Evolutionary conservation across 2,888 invertebrate genomes (phyloP), one percentile per base, ranked within the genome.

Genomic region (Metalampra italica): DNA sequence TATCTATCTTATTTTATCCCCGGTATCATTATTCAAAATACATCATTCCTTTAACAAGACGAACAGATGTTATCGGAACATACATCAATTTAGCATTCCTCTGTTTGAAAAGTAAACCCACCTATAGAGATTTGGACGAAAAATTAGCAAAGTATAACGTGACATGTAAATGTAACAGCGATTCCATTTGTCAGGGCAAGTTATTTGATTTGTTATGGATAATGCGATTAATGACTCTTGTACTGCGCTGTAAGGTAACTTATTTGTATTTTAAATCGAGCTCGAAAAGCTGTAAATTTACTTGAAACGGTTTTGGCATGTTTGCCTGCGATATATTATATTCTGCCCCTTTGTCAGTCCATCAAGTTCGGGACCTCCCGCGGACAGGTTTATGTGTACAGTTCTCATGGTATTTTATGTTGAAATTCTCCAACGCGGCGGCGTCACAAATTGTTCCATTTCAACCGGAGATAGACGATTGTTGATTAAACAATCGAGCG

Each of bases 401-500:
- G 54, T 66, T 68, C 66, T 62, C 68, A 65, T 62, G 68, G 66
- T 57, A 67, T 72, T 77, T 75, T 72, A 66, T 75, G 76, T 77
- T 63, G 65, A 68, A 71, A 71, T 68, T 60, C 54, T 59, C 64
- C 64, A 66, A 55, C 9, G 32, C n/a, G 64, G 62, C n/a, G 64
- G 62, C 75, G 69, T 75, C 74, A 76, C 70, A 71, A 75, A 75
- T 73, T 74, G 73, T 68, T 67, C 64, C 36, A 47, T 12, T 34
- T 7, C 39, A 39, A 13, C 9, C 39, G 13, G 12, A 62, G 70
- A 64, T 67, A 63, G 70, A 64, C 68, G 66, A 76, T 77, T 81
- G 82, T 83, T 81, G 71, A 82, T 83, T 78, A 80, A 79, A 83
- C 86, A 85, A 82, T 76, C 68, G 71, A 78, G 68, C 69, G 73